Conservation (phyloP, 2,797 vertebrate species). For the Melanotaenia nigrans region DNA sequence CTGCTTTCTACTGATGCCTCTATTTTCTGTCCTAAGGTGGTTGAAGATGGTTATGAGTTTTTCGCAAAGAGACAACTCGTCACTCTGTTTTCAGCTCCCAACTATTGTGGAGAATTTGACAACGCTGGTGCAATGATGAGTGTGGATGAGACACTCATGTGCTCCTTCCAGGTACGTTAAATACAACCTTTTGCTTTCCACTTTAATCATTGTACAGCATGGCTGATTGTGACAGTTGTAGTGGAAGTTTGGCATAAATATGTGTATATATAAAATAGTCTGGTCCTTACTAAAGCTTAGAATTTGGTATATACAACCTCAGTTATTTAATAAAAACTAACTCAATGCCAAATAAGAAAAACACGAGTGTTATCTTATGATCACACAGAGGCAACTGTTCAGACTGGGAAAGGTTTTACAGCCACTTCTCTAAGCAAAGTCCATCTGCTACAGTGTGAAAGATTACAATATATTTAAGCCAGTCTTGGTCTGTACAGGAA, state of each 20-base stretch:
- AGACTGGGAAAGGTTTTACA: background rate
- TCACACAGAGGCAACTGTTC: background rate
- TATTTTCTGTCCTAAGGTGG: conserved; percentile 73
- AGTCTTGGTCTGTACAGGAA: too few species aligned
- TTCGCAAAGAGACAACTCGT: conserved; percentile 87
- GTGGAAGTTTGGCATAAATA: background rate
- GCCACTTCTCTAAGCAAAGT: background rate
- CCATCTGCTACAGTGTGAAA: background rate
- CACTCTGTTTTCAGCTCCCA: conserved; percentile 86
- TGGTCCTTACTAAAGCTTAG: background rate
- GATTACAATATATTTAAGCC: background rate
- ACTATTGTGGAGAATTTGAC: conserved; percentile 89
- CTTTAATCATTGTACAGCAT: background rate
- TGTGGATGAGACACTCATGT: conserved; percentile 88
- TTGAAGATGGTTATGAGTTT: conserved; percentile 88
- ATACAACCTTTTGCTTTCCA: background rate
- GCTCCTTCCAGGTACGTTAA: conserved; percentile 84
- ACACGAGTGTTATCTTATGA: background rate
- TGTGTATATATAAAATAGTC: background rate
- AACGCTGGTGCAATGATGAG: conserved; percentile 89
- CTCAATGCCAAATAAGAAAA: background rate
- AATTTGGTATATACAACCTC: too few species aligned
- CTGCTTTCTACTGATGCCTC: background rate
- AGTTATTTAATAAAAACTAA: background rate
- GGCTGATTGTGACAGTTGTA: background rate